Conservation (phyloP, 2,113 vertebrate species). For the pig (Sus scrofa) region DNA sequence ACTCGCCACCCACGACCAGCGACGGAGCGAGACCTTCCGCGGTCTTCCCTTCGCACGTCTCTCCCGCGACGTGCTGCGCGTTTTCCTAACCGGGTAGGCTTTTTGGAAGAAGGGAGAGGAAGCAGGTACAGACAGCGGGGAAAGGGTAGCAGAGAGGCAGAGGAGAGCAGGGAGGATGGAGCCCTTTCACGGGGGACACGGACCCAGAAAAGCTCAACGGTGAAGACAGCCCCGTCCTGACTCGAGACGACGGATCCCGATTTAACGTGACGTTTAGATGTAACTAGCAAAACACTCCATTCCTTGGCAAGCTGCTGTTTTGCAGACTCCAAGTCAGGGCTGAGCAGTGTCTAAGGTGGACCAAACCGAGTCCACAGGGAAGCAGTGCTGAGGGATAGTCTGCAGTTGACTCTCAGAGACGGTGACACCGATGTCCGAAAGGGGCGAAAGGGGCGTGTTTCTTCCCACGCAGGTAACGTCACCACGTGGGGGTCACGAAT, state of each 20-base stretch:
- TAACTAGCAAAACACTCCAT: neutral
- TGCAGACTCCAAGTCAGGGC: neutral
- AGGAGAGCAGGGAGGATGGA: neutral
- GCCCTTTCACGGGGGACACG: neutral
- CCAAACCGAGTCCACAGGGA: neutral
- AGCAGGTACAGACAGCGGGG: neutral
- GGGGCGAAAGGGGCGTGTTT: neutral
- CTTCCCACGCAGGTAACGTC: neutral
- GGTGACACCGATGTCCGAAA: neutral
- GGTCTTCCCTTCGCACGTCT: no score
- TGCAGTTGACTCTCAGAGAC: neutral
- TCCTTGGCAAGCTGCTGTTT: neutral
- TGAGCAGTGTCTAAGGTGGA: constrained; percentile 25
- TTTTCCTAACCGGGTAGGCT: neutral
- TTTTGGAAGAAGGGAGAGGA: neutral
- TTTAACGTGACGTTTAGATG: constrained; percentile 17
- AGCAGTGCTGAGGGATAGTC: neutral
- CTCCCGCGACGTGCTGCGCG: neutral
- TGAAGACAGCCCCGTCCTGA: neutral
- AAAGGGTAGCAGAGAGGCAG: neutral
- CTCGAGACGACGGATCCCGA: constrained; percentile 3
- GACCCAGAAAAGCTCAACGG: neutral
- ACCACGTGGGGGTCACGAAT: neutral
- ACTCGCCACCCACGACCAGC: neutral
- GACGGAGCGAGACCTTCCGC: neutral